Evolutionary conservation across 2,888 invertebrate species (phyloP), one percentile per base, ranked within the genome.

Genomic region (Oligia fasciuncula): DNA sequence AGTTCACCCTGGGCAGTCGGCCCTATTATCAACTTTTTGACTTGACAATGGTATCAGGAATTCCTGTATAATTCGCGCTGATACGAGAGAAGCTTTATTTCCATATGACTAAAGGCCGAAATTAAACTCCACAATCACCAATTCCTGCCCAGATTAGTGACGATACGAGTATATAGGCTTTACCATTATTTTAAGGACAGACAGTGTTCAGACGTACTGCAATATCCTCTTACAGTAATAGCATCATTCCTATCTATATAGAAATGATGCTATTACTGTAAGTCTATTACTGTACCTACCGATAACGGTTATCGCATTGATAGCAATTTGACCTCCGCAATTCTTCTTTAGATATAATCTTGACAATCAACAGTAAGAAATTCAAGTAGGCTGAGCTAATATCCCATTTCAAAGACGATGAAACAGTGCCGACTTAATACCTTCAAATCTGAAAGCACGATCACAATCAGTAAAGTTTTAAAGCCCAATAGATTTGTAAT

Each of bases 401-500:
- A 85, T 67, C 67, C 46, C 23, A 78, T 14, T 76, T 76, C 60
- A 9, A 70, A 68, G 60, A 72, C 29, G 83, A 79, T 80, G 83
- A 87, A 87, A 89, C 60, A 83, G 62, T 35, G 68, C 88, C 84
- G 89, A 49, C 78, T 70, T 43, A 77, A 76, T 86, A 81, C 73
- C 78, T 88, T 46, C 73, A 68, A 79, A 88, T 84, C 86, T 74
- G 35, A 77, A 77, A 77, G 67, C 73, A 70, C 72, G 83, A 88
- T 88, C 82, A 69, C 72, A 80, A 75, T 70, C 78, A 77, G 82
- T 88, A 79, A 77, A 88, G 46, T 82, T 83, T 86, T 81, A 85
- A 72, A 80, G 72, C 35, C 63, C 81, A 89, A 88, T 85, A 81
- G 81, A 89, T 89, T 74, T 71, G 74, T 86, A 83, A 86, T 88